Evolutionary conservation across 2,888 invertebrate species (phyloP).

Genomic region (Ellobium chinense): DNA sequence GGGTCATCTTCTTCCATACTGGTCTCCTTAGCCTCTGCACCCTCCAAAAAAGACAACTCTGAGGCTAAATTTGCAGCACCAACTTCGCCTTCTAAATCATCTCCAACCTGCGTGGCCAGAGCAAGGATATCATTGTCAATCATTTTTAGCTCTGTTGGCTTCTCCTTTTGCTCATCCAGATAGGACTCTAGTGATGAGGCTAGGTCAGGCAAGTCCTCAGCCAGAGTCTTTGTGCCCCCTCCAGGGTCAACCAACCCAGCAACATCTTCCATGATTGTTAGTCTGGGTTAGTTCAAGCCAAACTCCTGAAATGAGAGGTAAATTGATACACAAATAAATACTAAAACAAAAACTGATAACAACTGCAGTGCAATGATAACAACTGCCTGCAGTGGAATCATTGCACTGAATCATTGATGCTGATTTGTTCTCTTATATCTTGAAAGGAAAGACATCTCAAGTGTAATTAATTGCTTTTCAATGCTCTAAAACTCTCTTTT

Average conservation of each 20-base stretch:
- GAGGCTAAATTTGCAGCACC: slow-evolving; percentile 18
- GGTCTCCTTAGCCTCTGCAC: slow-evolving; percentile 39
- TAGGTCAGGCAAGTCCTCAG: background rate
- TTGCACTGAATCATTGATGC: too few relatives aligned
- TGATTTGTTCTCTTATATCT: too few relatives aligned
- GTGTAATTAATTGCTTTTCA: too few relatives aligned
- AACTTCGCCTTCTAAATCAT: slow-evolving; percentile 29
- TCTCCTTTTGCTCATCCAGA: slow-evolving; percentile 36
- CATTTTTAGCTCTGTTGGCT: slow-evolving; percentile 29
- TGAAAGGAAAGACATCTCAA: too few relatives aligned
- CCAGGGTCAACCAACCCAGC: slow-evolving; percentile 26
- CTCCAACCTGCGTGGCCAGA: slow-evolving; percentile 36
- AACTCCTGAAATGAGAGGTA: background rate
- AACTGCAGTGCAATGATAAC: too few relatives aligned
- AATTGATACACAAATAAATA: too few relatives aligned
- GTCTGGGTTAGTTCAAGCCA: background rate
- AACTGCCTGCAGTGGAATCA: too few relatives aligned
- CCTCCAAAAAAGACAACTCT: slow-evolving; percentile 39
- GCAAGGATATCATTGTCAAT: slow-evolving; percentile 41
- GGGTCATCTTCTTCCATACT: slow-evolving; percentile 36
- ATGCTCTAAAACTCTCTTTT: too few relatives aligned
- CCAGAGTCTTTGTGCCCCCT: background rate
- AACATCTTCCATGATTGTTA: slow-evolving; percentile 38
- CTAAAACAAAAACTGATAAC: too few relatives aligned
- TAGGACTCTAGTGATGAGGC: slow-evolving; percentile 15